These are phyloP conservation scores for Crepidodera aurea DNA, from an alignment of 2,888 invertebrate genomes.

Conservation along the genomic window DNA sequence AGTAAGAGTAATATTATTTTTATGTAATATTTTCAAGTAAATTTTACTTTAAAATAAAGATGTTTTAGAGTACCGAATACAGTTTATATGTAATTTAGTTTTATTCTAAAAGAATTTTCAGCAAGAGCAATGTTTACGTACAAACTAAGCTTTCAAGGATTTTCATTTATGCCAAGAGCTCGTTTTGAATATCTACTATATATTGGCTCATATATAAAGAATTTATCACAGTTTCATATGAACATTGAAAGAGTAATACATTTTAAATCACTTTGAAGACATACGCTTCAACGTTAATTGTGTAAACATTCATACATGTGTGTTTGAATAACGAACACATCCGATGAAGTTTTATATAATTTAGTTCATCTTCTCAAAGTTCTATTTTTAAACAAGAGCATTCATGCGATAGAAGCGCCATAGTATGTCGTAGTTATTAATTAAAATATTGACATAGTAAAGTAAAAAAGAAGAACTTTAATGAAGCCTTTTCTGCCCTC, in stretches of 20 bases:
- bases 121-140: too few species aligned
- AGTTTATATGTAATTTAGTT: too few species aligned
- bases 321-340: slow-evolving; percentile 25
- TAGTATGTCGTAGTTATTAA: slow-evolving; percentile 29
- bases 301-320: slow-evolving; percentile 30
- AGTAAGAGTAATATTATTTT: too few species aligned
- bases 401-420: slow-evolving; percentile 17
- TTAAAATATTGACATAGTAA: slow-evolving; percentile 24
- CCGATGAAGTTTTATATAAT: slow-evolving; percentile 24
- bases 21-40: too few species aligned
- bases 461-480: neutral
- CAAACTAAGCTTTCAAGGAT: too few species aligned
- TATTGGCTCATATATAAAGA: too few species aligned
- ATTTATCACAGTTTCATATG: too few species aligned
- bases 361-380: slow-evolving; percentile 25
- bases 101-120: too few species aligned
- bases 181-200: too few species aligned
- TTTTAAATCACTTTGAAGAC: slow-evolving; percentile 5
- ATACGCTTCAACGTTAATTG: slow-evolving; percentile 18
- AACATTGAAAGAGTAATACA: neutral
- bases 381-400: slow-evolving; percentile 28
- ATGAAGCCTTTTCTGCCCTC: neutral
- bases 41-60: too few species aligned
- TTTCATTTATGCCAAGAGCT: too few species aligned
- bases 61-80: too few species aligned